Base-by-base conservation (phyloP, 2,113 vertebrate genomes). In the Lepisosteus osseus region DNA sequence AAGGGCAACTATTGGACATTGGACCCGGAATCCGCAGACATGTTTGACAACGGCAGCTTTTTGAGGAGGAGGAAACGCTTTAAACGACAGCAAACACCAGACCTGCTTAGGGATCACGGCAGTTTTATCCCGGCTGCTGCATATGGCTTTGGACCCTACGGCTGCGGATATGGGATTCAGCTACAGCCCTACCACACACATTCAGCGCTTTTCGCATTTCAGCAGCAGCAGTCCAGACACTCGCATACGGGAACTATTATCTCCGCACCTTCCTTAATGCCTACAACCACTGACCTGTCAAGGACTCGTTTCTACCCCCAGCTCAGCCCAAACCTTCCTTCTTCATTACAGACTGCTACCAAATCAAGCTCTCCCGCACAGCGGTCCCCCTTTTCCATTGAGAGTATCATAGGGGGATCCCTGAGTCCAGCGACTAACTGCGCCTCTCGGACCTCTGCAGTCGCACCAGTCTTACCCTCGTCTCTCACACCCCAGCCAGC, bases 41-140 rank as follows among this genome's bases (percentile, higher is more conserved):
- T 95, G 95, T 95, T 96, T 71, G 95, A 96, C 90, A 96, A 96
- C 87, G 95, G 95, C 72, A 94, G 92, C 82, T 96, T 96, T 84
- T 85, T 96, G 76, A 82, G 94, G 71, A 85, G 95, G 47, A 87
- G 96, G 83, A 97, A 97, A 79, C 95, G 95, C 82, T 97, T 97
- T 88, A 97, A 97, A 86, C 81, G 96, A 68, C 95, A 95, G 86
- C 95, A 94, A 78, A 83, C 93, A 71, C 89, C 90, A 62, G 94
- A 94, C 78, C 72, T 96, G 76, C 90, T 96, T 79, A 88, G 89
- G 84, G 83, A 94, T 2, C 89, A 90, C 72, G 83, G 81, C 71
- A 75, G 80, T 29, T 94, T 92, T 73, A 72, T 93, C 63, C 91
- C 92, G 5, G 86, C 91, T 43, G 79, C 87, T 6, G 86, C 93